Evolutionary conservation across 2,888 invertebrate genomes (phyloP), one percentile per base, ranked within the genome.

Genomic region (Hydroisotoma schaefferi): DNA sequence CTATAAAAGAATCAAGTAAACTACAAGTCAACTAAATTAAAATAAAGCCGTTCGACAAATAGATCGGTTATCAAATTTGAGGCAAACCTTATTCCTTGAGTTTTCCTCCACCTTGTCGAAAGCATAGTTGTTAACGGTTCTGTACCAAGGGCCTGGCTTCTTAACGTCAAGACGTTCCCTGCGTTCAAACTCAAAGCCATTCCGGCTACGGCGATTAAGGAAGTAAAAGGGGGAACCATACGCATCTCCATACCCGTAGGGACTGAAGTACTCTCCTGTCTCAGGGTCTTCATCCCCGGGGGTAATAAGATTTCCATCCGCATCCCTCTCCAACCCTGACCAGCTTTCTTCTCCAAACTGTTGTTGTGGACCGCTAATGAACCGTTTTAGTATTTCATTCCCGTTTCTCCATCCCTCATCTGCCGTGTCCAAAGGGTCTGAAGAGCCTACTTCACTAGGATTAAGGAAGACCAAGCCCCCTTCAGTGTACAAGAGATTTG

Each of bases 161-260:
- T 94, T 94, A 53, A 93, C 93, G 79, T 94, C 93, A 69, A 92
- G 82, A 74, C 94, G 82, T 81, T 93, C 93, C 73, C 87, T 87
- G 74, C 93, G 83, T 73, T 89, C 87, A 80, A 93, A 94, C 26
- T 57, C 29, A 20, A 52, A 52, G 26, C 59, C 59, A 59, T 53
- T 37, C n/a, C 52, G n/a, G 27, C n/a, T 52, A 20, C 52, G 29
- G 18, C 52, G 33, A 52, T 52, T 52, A 12, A 52, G 52, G 2
- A 52, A 37, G 22, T 37, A 52, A 23, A 52, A 23, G 23, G 52
- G 52, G 10, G 52, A 52, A n/a, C 23, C 29, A 28, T 26, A 52
- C 37, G 29, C 52, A 23, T 52, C 29, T 0, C 55, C 60, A 23
- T 52, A 52, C 0, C 55, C 60, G 27, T 63, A 63, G 18, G 33